Conservation (phyloP, 2,113 vertebrate species). For the Apodemus sylvaticus region DNA sequence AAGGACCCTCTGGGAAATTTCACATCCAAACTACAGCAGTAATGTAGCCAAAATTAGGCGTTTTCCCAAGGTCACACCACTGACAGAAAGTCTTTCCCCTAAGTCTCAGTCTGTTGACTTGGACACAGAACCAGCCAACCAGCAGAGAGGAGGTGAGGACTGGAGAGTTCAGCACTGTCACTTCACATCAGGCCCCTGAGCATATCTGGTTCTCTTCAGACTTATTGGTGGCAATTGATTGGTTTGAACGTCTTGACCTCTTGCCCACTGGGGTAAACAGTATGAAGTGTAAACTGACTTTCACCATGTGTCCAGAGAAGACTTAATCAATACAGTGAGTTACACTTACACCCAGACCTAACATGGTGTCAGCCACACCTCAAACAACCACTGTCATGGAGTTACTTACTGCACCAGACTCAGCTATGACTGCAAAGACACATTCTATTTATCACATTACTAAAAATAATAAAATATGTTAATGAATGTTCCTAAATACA, state of each 20-base stretch:
- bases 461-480: background rate
- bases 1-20: background rate
- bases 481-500: background rate
- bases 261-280: constrained; percentile 78
- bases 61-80: background rate
- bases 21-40: background rate
- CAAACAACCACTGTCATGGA: background rate
- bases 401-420: background rate
- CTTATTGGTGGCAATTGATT: constrained; percentile 74
- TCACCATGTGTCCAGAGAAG: background rate
- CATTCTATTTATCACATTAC: constrained; percentile 22
- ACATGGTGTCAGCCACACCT: background rate
- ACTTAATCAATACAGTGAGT: constrained; percentile 24
- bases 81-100: background rate
- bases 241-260: constrained; percentile 78
- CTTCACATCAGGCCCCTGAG: background rate
- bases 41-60: background rate
- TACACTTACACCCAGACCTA: background rate
- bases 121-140: background rate
- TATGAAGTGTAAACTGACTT: constrained; percentile 58
- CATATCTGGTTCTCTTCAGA: constrained; percentile 72
- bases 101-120: background rate
- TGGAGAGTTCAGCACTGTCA: background rate
- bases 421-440: background rate
- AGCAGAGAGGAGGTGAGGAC: background rate